These are phyloP conservation scores for Nephrocerus scutellatus DNA, from an alignment of 2,888 invertebrate species.

Conservation along the genomic window DNA sequence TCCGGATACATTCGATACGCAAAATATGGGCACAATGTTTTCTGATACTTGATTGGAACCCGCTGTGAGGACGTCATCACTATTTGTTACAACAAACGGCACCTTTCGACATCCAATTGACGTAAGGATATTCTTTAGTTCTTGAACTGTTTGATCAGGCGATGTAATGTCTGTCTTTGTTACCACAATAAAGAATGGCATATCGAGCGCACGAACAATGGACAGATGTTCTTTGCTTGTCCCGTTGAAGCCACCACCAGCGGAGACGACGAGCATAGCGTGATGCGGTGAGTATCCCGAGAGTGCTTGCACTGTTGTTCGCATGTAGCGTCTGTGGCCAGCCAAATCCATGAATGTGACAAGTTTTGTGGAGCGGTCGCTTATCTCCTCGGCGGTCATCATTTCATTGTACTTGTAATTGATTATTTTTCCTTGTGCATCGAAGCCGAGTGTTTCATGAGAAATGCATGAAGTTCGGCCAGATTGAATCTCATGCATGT, in stretches of 20 bases:
- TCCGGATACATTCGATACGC: slow-evolving; percentile 86
- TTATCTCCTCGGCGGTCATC: slow-evolving; percentile 88
- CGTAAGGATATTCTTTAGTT: slow-evolving; percentile 58
- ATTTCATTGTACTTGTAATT: slow-evolving; percentile 84
- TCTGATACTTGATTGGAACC: slow-evolving; percentile 58
- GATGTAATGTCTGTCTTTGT: slow-evolving; percentile 87
- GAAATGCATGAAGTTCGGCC: slow-evolving; percentile 93
- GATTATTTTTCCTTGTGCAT: slow-evolving; percentile 72
- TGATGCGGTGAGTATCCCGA: slow-evolving; percentile 91
- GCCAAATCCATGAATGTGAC: slow-evolving; percentile 94
- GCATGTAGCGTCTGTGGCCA: slow-evolving; percentile 90
- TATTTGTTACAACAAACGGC: slow-evolving; percentile 58
- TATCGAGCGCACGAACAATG: slow-evolving; percentile 69
- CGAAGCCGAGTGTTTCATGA: slow-evolving; percentile 95
- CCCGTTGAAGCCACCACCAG: slow-evolving; percentile 69
- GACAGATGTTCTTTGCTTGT: slow-evolving; percentile 89
- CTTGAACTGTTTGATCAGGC: slow-evolving; percentile 50
- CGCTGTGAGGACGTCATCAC: slow-evolving; percentile 69
- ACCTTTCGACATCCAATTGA: slow-evolving; percentile 60
- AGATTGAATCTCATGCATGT: slow-evolving; percentile 90
- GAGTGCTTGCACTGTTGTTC: slow-evolving; percentile 90
- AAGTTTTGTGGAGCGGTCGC: slow-evolving; percentile 84
- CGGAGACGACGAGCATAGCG: slow-evolving; percentile 78
- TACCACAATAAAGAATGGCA: slow-evolving; percentile 89
- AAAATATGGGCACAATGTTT: slow-evolving; percentile 71